Evolutionary conservation across 2,113 vertebrate genomes (phyloP), one percentile per base, ranked within the genome.

Genomic region (Clupea harengus): DNA sequence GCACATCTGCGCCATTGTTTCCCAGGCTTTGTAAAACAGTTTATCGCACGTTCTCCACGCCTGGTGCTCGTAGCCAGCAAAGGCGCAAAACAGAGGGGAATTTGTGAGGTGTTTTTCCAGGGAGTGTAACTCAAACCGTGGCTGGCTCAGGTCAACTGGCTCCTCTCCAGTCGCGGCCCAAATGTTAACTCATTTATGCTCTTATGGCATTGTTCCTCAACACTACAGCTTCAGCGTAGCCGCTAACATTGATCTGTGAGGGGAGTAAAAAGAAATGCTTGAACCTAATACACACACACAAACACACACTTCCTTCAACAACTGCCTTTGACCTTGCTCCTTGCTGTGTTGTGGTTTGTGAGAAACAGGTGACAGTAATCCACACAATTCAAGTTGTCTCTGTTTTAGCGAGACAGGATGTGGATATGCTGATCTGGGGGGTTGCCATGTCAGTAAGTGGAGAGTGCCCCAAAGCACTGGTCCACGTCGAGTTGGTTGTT

Each of bases 91-190:
- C 87, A 85, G 89, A 88, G 75, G 75, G 54, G 75, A 85, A 67
- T 85, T 82, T 45, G 17, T 46, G 45, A 81, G 45, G 72, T 45
- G 45, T 54, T 82, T 88, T 81, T 88, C 89, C 85, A 86, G 83
- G 83, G 81, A 86, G 46, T 88, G 87, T 89, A 89, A 88, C 83
- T 72, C 84, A 84, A 88, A 78, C 85, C 25, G 75, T n/a, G 81
- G 81, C 67, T 81, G 25, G 81, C 39, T 86, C 85, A 39, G 45
- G 75, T 13, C n/a, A 17, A 45, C 81, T 50, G 83, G 57, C 50
- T 4, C 49, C 39, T 85, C 46, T 81, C 25, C 82, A 87, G 45
- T 78, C 47, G 28, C 39, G 39, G 46, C 45, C 47, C 82, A 78
- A 11, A 25, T 6, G 39, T 20, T 75, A 84, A 25, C 46, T 84